These are phyloP conservation scores for Cherax quadricarinatus DNA, from an alignment of 1,140 invertebrate genomes.

Conservation along the genomic window DNA sequence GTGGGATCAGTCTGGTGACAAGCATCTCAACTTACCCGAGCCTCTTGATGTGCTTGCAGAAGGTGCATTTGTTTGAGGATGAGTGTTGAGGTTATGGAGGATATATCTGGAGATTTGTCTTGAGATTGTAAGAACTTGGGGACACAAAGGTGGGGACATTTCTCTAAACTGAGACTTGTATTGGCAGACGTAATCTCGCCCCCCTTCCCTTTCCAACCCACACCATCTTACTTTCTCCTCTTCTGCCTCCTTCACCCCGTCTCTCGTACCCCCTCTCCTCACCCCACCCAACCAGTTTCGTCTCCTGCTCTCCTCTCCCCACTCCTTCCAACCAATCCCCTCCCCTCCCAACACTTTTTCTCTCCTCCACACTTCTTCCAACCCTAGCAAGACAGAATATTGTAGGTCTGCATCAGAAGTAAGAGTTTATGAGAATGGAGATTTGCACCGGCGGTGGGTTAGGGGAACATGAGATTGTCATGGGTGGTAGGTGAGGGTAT, in stretches of 20 bases:
- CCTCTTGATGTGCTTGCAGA: neutral
- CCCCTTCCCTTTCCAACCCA: neutral
- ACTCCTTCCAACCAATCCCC: too few relatives aligned
- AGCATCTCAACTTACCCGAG: too few relatives aligned
- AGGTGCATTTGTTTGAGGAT: neutral
- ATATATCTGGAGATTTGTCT: neutral
- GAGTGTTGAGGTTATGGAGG: neutral
- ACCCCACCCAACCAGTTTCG: too few relatives aligned
- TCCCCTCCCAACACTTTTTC: too few relatives aligned
- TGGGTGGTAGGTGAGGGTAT: too few relatives aligned
- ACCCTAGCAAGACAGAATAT: neutral
- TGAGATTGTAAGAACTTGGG: neutral
- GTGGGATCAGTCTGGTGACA: too few relatives aligned
- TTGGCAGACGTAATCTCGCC: neutral
- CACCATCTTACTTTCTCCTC: neutral
- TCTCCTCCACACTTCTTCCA: too few relatives aligned
- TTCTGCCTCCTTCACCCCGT: too few relatives aligned
- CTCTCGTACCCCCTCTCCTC: too few relatives aligned
- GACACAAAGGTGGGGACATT: neutral
- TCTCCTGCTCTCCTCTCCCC: too few relatives aligned
- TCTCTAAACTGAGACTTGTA: neutral
- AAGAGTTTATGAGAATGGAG: neutral
- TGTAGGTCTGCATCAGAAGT: neutral
- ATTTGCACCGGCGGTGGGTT: neutral
- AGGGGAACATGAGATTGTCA: neutral